These are phyloP conservation scores for Sminthurides bifidus DNA, from an alignment of 1,140 invertebrate genomes.

Conservation along the genomic window DNA sequence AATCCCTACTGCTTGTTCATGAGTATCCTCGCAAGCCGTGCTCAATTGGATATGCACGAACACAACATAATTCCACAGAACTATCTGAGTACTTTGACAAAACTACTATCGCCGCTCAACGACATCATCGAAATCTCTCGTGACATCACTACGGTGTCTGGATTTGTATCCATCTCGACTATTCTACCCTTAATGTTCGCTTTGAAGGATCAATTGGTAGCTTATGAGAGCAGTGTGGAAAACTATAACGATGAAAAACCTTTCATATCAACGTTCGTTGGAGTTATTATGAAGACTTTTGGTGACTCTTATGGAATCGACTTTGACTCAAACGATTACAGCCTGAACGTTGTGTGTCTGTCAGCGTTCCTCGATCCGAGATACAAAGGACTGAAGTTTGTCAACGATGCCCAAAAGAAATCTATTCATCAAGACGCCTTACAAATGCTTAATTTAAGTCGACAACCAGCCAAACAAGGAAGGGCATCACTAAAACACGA, in stretches of 20 bases:
- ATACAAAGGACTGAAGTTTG: constrained; percentile 7
- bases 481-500: too few species aligned
- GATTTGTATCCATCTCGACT: background rate
- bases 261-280: background rate
- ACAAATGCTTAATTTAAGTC: background rate
- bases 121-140: constrained; percentile 2
- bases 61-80: background rate
- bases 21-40: background rate
- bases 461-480: background rate
- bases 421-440: background rate
- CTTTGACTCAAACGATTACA: constrained; percentile 1
- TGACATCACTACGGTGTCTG: background rate
- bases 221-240: background rate
- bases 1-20: constrained; percentile 7
- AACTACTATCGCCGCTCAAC: background rate
- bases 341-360: background rate
- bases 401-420: background rate
- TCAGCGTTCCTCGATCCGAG: constrained; percentile 10
- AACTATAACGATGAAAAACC: background rate
- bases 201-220: constrained; percentile 1
- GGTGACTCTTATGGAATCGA: background rate
- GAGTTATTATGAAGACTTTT: background rate
- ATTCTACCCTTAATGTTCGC: background rate
- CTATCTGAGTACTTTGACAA: background rate
- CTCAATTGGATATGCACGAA: background rate